Conservation (phyloP, 2,888 invertebrate genomes). For the Ernsta delagoae region DNA sequence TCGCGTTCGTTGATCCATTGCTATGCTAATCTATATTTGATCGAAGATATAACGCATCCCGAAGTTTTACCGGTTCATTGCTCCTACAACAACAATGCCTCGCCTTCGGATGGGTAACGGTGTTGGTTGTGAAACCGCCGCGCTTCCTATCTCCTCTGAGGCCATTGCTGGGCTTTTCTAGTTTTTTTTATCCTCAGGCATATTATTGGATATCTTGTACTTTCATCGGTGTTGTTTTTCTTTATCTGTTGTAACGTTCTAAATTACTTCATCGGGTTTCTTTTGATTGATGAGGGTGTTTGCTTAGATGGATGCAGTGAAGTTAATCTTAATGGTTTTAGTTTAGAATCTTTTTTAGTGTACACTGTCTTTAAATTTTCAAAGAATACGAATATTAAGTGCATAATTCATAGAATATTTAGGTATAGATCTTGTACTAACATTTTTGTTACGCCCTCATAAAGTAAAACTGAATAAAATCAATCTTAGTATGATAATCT, state of each 20-base stretch:
- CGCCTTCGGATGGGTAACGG: slow-evolving; percentile 43
- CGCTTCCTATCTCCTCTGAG: slow-evolving; percentile 28
- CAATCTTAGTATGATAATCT: too few species aligned
- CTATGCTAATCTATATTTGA: slow-evolving; percentile 36
- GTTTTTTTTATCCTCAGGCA: background rate
- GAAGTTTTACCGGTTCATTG: slow-evolving; percentile 43
- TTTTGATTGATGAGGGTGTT: background rate
- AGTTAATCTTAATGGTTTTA: background rate
- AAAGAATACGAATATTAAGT: too few species aligned
- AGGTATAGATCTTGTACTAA: too few species aligned
- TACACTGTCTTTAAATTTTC: too few species aligned
- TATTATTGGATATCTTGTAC: background rate
- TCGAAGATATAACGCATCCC: slow-evolving; percentile 30
- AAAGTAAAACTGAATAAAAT: too few species aligned
- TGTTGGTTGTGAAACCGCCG: slow-evolving; percentile 40
- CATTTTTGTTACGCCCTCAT: too few species aligned
- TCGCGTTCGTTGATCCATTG: slow-evolving; percentile 30
- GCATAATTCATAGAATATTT: too few species aligned
- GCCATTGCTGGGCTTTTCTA: background rate
- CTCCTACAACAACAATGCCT: slow-evolving; percentile 38
- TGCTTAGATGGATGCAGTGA: background rate
- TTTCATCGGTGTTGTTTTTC: background rate
- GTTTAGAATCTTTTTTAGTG: too few species aligned
- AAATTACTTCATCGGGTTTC: background rate
- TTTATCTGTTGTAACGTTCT: background rate